Percentiles rank a stretch among this genome's conserved stretches.
Conservation (phyloP, 1,140 invertebrate species). For the Anastatus disparis region DNA sequence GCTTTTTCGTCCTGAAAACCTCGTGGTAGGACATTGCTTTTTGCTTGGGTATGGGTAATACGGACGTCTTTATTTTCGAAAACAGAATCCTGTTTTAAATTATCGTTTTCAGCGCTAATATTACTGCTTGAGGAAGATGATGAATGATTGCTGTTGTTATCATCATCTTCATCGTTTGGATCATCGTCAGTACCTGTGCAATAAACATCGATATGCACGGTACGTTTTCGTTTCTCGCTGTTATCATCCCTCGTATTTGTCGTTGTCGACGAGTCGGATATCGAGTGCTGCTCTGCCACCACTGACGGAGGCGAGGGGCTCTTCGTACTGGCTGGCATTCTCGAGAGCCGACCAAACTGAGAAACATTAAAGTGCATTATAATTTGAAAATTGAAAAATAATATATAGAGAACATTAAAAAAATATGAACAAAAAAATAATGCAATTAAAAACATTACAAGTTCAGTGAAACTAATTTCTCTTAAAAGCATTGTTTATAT, state of each 20-base stretch:
- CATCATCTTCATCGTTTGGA: slow-evolving; percentile 56
- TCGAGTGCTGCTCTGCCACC: neutral
- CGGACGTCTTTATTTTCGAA: slow-evolving; percentile 72
- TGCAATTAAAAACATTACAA: no score
- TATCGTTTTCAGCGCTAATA: slow-evolving; percentile 50
- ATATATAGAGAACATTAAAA: no score
- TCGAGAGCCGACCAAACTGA: slow-evolving; percentile 29
- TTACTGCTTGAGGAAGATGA: slow-evolving; percentile 39
- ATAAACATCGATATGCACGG: slow-evolving; percentile 82
- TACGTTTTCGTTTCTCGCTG: slow-evolving; percentile 70
- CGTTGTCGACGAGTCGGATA: slow-evolving; percentile 26
- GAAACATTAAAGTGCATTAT: neutral
- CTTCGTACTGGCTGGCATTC: slow-evolving; percentile 11
- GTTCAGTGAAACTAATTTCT: no score
- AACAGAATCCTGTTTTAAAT: slow-evolving; percentile 72
- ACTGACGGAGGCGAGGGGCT: neutral
- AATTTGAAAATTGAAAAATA: no score
- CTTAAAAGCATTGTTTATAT: no score
- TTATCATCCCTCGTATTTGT: slow-evolving; percentile 50
- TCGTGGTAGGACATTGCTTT: slow-evolving; percentile 64
- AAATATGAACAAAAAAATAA: no score
- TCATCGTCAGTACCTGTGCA: slow-evolving; percentile 79
- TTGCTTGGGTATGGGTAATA: slow-evolving; percentile 69
- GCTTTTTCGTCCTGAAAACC: slow-evolving; percentile 57
- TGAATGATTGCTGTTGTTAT: neutral